Percentiles rank a stretch among this genome's conserved stretches.
Evolutionary conservation across 1,140 invertebrate genomes (phyloP).

Genomic region (Drosophila kohkoa): DNA sequence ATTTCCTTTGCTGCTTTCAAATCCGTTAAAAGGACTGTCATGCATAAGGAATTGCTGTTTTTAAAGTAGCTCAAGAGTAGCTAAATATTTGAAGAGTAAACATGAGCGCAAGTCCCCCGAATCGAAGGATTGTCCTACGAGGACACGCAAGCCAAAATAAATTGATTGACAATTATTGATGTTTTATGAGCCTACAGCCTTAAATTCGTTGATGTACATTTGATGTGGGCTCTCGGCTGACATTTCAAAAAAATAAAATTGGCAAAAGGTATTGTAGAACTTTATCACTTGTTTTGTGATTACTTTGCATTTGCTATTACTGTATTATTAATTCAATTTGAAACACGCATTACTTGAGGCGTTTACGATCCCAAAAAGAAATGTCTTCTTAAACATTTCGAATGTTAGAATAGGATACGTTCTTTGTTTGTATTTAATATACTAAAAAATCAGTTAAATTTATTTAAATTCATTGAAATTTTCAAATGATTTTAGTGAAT

Average conservation of each 20-base stretch:
- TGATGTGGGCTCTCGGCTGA: conserved; percentile 47
- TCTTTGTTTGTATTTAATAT: too few species aligned
- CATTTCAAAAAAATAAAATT: conserved; percentile 13
- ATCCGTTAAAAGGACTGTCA: conserved; percentile 16
- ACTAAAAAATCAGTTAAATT: too few species aligned
- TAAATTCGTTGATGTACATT: conserved; percentile 52
- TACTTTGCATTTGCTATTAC: conserved; percentile 18
- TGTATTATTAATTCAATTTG: conserved; percentile 19
- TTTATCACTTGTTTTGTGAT: conserved; percentile 32
- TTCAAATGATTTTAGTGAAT: too few species aligned
- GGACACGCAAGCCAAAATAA: conserved; percentile 30
- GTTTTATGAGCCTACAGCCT: conserved; percentile 57
- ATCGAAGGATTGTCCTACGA: conserved; percentile 26
- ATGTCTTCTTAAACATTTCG: not conserved
- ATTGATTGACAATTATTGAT: conserved; percentile 72
- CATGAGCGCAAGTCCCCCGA: not conserved
- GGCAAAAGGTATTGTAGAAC: conserved; percentile 9
- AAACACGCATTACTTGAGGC: not conserved
- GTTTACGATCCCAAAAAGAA: not conserved
- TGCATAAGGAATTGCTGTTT: not conserved
- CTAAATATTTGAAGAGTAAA: conserved; percentile 16
- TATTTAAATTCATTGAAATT: too few species aligned
- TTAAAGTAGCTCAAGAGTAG: conserved; percentile 7
- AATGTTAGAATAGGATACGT: too few species aligned
- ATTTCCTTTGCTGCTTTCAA: not conserved